These are phyloP conservation scores for Petaurus breviceps DNA, from an alignment of 2,113 vertebrate species.

Conservation along the genomic window DNA sequence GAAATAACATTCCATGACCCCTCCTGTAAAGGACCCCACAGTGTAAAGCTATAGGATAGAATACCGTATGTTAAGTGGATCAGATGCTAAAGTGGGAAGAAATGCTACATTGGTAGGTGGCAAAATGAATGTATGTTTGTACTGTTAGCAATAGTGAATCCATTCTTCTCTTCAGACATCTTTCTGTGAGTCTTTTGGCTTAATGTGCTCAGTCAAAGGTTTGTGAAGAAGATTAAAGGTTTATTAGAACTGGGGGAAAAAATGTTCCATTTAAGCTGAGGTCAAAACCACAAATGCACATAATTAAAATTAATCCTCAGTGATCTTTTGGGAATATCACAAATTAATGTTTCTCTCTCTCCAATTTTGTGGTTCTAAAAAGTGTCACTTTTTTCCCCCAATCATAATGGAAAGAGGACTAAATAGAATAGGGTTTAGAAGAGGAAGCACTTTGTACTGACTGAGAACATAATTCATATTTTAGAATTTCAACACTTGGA, in stretches of 20 bases:
- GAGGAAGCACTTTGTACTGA: constrained; percentile 49
- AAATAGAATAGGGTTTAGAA: not conserved
- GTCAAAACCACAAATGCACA: not conserved
- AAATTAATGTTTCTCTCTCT: constrained; percentile 37
- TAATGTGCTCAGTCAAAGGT: constrained; percentile 39
- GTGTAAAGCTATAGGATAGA: constrained; percentile 20
- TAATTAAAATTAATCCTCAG: constrained; percentile 14
- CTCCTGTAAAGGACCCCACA: not conserved
- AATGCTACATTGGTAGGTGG: not conserved
- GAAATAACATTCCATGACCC: not conserved
- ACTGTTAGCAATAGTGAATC: constrained; percentile 30
- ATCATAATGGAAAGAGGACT: not conserved
- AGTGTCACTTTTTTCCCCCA: not conserved
- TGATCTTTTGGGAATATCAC: constrained; percentile 40
- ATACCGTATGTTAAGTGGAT: not conserved
- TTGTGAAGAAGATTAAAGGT: constrained; percentile 31
- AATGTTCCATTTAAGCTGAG: constrained; percentile 35
- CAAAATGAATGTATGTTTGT: constrained; percentile 17
- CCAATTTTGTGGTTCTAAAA: constrained; percentile 20
- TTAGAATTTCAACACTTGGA: constrained; percentile 53
- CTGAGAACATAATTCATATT: constrained; percentile 24
- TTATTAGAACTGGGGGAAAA: constrained; percentile 35
- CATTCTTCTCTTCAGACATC: constrained; percentile 22
- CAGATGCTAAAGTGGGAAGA: constrained; percentile 20
- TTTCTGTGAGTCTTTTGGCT: constrained; percentile 15